A percentile compares a stretch with the other conserved stretches of the same genome.
These are phyloP conservation scores for Grapholita molesta DNA, from an alignment of 1,140 invertebrate genomes.

Conservation along the genomic window DNA sequence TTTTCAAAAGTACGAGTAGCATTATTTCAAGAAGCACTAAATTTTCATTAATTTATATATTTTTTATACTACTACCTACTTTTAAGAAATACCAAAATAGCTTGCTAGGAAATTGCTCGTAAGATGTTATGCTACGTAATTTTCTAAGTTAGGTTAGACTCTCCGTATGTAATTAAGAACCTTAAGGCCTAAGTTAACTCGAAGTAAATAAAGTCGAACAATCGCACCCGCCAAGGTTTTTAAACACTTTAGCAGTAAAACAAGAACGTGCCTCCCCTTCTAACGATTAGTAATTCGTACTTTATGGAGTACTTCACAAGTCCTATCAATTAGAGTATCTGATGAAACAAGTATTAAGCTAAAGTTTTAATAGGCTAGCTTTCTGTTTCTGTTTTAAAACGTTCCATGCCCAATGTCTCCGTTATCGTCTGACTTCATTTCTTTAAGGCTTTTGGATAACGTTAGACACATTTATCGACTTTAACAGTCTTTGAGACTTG, in stretches of 20 bases:
- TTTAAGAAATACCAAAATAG: neutral
- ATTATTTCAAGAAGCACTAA: too few relatives aligned
- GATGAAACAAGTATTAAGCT: neutral
- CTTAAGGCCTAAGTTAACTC: neutral
- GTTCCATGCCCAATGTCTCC: neutral
- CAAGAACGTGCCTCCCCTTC: neutral
- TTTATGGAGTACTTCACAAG: neutral
- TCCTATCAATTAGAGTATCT: neutral
- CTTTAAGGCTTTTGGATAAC: neutral
- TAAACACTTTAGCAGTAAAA: neutral
- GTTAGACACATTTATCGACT: neutral
- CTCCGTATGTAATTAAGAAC: neutral
- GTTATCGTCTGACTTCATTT: neutral
- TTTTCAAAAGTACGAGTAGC: too few relatives aligned
- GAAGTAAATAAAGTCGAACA: neutral
- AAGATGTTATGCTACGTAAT: neutral
- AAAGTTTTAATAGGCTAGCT: neutral
- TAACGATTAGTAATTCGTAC: neutral
- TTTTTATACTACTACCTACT: too few relatives aligned
- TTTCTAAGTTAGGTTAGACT: neutral
- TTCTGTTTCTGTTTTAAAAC: neutral
- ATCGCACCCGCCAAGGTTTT: neutral
- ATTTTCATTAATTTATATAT: too few relatives aligned
- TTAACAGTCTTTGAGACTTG: too few relatives aligned
- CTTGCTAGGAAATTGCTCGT: too few relatives aligned